Conservation (phyloP, 2,888 invertebrate genomes). For the Crocallis elinguaria region DNA sequence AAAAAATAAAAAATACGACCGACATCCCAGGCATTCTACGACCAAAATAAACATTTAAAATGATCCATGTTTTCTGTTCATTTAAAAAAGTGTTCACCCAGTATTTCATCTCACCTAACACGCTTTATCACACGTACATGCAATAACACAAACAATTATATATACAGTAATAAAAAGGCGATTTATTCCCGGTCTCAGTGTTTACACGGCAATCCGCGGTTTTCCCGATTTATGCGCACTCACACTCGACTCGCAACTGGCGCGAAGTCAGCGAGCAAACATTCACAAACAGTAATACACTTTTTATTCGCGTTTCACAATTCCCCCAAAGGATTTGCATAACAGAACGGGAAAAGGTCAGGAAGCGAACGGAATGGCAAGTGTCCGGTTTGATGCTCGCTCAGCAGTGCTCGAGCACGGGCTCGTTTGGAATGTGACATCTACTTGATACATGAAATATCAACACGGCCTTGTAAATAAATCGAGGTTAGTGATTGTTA, state of each 20-base stretch:
- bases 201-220: constrained; percentile 36
- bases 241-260: constrained; percentile 72
- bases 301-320: constrained; percentile 81
- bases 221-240: constrained; percentile 75
- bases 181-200: constrained; percentile 20
- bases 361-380: constrained; percentile 83
- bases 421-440: constrained; percentile 41
- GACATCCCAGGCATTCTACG: too few species aligned
- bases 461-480: not conserved
- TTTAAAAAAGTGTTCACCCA: constrained; percentile 1
- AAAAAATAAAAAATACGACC: too few species aligned
- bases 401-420: constrained; percentile 68
- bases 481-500: constrained; percentile 3
- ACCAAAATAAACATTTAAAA: too few species aligned
- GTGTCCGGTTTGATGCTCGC: constrained; percentile 78
- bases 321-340: constrained; percentile 82
- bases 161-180: constrained; percentile 24
- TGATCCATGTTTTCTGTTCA: not conserved
- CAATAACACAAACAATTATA: constrained; percentile 30
- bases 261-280: constrained; percentile 80
- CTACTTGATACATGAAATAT: constrained; percentile 19
- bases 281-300: constrained; percentile 79
- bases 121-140: constrained; percentile 25
- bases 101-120: not conserved
- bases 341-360: constrained; percentile 83